Evolutionary conservation across 2,888 invertebrate genomes (phyloP).

Genomic region (Agonum fuliginosum): DNA sequence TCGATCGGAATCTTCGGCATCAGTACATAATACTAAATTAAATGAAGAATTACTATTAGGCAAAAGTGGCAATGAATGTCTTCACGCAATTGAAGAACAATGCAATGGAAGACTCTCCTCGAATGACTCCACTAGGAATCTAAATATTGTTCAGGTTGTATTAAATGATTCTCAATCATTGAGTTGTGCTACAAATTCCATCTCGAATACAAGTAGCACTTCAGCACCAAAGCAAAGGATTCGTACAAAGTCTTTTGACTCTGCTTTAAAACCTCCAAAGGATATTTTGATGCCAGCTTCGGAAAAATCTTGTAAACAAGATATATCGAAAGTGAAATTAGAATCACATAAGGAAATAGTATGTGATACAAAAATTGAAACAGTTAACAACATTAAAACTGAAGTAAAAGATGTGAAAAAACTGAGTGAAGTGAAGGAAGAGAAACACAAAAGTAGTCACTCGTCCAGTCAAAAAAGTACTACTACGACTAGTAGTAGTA

Average conservation of each 20-base stretch:
- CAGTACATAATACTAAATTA: not conserved
- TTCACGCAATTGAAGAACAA: conserved; percentile 69
- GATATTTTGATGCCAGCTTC: not conserved
- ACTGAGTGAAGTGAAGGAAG: conserved; percentile 23
- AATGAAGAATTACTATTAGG: conserved; percentile 65
- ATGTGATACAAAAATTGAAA: not conserved
- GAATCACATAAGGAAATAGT: not conserved
- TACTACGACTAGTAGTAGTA: not conserved
- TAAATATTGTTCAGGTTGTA: not conserved
- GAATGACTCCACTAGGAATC: not conserved
- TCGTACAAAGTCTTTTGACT: conserved; percentile 38
- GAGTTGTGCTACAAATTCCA: not conserved
- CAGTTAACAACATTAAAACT: not conserved
- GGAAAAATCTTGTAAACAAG: not conserved
- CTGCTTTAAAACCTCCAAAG: conserved; percentile 1
- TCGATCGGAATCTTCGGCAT: conserved; percentile 29
- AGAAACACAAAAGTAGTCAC: conserved; percentile 41
- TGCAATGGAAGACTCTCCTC: conserved; percentile 63
- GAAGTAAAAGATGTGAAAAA: conserved; percentile 2
- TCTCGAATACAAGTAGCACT: not conserved
- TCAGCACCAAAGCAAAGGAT: conserved; percentile 24
- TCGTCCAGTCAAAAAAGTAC: conserved; percentile 28
- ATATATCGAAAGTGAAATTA: not conserved
- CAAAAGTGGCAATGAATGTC: conserved; percentile 68
- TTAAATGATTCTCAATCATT: conserved; percentile 2